Base-by-base conservation (phyloP, 2,888 invertebrate species). In the Autographa pulchrina region DNA sequence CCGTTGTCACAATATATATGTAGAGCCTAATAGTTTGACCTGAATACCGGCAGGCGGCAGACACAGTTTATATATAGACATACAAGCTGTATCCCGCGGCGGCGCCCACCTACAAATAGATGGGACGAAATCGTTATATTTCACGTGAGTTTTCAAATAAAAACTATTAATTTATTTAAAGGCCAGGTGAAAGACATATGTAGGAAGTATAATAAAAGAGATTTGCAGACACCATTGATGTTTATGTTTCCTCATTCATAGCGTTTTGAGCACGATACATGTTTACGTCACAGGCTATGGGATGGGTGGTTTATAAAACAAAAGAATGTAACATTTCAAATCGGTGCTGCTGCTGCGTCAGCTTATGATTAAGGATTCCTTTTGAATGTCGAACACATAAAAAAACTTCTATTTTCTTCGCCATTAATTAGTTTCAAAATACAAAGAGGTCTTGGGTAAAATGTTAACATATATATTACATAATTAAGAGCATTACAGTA, bases 21-120 rank as follows among this genome's bases (percentile, higher is more conserved):
- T 76, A 75, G 41, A 77, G 67, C 78, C 73, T 80, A 80, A 82
- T 70, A 80, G 59, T 77, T 78, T 82, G 84, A 84, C 84, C 80
- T 48, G 65, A 80, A 82, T 83, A 64, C 65, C 61, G 65, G 13
- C 62, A 75, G 62, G 64, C 68, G 61, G 68, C 70, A 77, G 79
- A 63, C 71, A 78, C 72, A 66, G 70, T 73, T 74, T 82, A 84
- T 78, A 83, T 83, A 75, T 84, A 84, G 72, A 76, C 43, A 68
- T 54, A 67, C 77, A 72, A 81, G 71, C 52, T 67, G 18, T 31
- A 61, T 14, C 56, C 25, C 71, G 61, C 70, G 62, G 58, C 18
- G 61, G 58, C 65, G 63, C 52, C 66, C 75, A 73, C 68, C 48
- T 70, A 62, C 67, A 81, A 83, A 79, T 79, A 81, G 73, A 63